phyloP scores from a whole-genome alignment of 1,140 invertebrate species.

The Hydropsyche tenuis region DNA sequence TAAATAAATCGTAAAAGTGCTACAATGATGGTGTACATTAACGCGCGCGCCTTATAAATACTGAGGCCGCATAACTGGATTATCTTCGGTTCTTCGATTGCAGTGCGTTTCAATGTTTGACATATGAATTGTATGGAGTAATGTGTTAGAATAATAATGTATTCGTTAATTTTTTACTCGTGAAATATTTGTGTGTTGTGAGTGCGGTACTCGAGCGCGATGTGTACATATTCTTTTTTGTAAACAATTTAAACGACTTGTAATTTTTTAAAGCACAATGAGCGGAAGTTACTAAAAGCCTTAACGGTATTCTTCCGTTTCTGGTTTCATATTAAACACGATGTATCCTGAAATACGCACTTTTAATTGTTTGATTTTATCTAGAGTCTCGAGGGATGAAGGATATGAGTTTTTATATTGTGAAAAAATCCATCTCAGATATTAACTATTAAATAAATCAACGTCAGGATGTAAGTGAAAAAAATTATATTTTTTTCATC shows the following conservation, averaged over 20 bases:
- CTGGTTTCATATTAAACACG: slow-evolving; percentile 7
- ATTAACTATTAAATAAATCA: slow-evolving; percentile 1
- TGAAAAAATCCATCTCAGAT: neutral
- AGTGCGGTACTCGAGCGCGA: neutral
- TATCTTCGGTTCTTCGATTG: too few species aligned
- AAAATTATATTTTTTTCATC: neutral
- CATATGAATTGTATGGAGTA: neutral
- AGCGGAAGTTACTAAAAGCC: slow-evolving; percentile 33
- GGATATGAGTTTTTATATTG: neutral
- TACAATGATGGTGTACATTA: too few species aligned
- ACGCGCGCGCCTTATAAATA: too few species aligned
- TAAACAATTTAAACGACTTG: slow-evolving; percentile 18
- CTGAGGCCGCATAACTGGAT: too few species aligned
- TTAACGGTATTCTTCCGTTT: slow-evolving; percentile 35
- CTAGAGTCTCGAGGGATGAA: slow-evolving; percentile 1
- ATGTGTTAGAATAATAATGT: neutral
- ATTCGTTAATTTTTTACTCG: neutral
- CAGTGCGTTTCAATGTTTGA: too few species aligned
- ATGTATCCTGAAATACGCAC: slow-evolving; percentile 10
- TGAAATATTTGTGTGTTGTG: neutral
- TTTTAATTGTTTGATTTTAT: slow-evolving; percentile 25
- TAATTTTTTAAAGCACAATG: slow-evolving; percentile 26
- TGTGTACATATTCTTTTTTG: neutral
- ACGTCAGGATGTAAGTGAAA: slow-evolving; percentile 28
- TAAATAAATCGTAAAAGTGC: too few species aligned